Conservation (phyloP, 2,888 invertebrate species). For the Phyllotreta cruciferae region DNA sequence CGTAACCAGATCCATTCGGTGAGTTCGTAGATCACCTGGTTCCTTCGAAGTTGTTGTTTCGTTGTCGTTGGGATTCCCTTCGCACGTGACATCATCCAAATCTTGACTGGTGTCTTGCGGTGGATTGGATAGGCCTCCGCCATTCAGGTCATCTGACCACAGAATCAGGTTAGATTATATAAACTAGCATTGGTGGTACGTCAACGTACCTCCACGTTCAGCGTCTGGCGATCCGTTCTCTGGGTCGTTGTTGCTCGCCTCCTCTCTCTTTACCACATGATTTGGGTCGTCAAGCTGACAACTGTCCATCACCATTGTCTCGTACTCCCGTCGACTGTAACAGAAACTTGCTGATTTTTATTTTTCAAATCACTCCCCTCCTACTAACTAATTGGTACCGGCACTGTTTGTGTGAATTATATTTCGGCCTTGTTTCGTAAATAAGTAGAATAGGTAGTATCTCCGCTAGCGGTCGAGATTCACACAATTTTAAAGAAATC, state of each 20-base stretch:
- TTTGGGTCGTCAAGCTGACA: slow-evolving; percentile 88
- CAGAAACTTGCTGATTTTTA: slow-evolving; percentile 27
- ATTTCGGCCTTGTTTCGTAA: no score
- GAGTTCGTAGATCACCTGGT: slow-evolving; percentile 63
- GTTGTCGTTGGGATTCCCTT: slow-evolving; percentile 45
- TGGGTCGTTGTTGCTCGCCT: slow-evolving; percentile 76
- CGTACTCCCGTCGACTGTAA: slow-evolving; percentile 85
- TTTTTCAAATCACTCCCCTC: slow-evolving; percentile 2
- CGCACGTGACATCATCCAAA: slow-evolving; percentile 53
- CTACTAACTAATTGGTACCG: not conserved
- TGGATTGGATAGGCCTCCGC: slow-evolving; percentile 65
- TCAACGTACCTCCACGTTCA: slow-evolving; percentile 72
- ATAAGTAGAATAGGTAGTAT: no score
- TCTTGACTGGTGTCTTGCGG: slow-evolving; percentile 55
- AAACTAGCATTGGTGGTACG: slow-evolving; percentile 58
- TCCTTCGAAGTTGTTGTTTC: slow-evolving; percentile 57
- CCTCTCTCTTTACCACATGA: slow-evolving; percentile 84
- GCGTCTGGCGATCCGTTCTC: slow-evolving; percentile 89
- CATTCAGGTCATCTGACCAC: slow-evolving; percentile 65
- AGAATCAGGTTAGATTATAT: slow-evolving; percentile 54
- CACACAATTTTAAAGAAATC: no score
- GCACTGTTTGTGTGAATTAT: no score
- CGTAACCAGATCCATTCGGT: slow-evolving; percentile 62
- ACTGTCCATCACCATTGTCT: slow-evolving; percentile 91
- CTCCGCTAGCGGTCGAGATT: no score